Evolutionary conservation across 2,888 invertebrate species (phyloP).

Genomic region (Idaea dimidiata): DNA sequence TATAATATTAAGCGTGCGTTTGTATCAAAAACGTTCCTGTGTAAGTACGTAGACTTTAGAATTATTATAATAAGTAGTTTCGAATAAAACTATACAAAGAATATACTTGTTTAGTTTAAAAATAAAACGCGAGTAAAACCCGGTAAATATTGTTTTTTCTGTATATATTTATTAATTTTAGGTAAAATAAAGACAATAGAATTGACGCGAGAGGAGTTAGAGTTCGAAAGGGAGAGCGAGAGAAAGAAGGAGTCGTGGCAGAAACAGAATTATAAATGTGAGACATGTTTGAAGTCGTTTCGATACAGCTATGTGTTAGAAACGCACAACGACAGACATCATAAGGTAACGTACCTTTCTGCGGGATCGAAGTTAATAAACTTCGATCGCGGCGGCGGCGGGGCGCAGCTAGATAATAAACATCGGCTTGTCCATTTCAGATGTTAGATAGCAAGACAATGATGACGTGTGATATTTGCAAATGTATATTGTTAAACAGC

Average conservation of each 20-base stretch:
- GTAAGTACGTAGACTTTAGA: too few relatives aligned
- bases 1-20: too few relatives aligned
- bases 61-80: too few relatives aligned
- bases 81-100: too few relatives aligned
- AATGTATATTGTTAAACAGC: background rate
- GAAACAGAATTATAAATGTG: background rate
- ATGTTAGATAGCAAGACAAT: background rate
- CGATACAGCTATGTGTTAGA: background rate
- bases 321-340: background rate
- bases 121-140: too few relatives aligned
- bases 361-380: too few relatives aligned
- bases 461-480: background rate
- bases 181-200: constrained; percentile 18
- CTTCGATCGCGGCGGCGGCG: too few relatives aligned
- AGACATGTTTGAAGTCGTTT: background rate
- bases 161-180: background rate
- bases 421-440: background rate
- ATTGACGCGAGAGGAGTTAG: constrained; percentile 21
- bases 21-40: too few relatives aligned
- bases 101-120: too few relatives aligned
- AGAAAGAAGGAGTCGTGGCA: background rate
- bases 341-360: background rate
- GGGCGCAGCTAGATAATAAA: too few relatives aligned
- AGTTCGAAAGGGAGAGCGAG: constrained; percentile 9
- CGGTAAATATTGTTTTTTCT: too few relatives aligned